Conservation (phyloP, 2,113 vertebrate species). For the Artemisiospiza belli region DNA sequence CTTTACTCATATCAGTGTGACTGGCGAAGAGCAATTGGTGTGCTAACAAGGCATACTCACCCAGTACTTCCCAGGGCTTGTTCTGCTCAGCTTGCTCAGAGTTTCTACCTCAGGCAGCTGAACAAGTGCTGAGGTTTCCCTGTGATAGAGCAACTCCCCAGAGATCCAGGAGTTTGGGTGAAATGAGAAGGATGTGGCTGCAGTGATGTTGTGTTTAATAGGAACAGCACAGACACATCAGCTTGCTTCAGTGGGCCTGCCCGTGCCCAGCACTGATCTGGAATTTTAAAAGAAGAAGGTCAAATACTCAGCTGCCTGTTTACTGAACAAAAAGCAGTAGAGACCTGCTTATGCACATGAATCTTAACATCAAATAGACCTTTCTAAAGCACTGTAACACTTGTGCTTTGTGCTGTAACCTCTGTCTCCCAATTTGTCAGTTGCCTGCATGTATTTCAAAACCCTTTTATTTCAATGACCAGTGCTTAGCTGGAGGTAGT, state of each 20-base stretch:
- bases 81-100: background rate
- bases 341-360: background rate
- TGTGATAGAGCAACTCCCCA: background rate
- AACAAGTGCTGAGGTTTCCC: background rate
- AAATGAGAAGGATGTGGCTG: background rate
- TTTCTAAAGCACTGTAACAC: background rate
- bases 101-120: background rate
- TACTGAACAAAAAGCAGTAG: background rate
- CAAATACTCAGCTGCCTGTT: background rate
- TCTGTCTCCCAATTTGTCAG: background rate
- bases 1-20: conserved; percentile 22
- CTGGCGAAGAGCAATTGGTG: background rate
- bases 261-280: background rate
- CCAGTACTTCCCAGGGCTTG: background rate
- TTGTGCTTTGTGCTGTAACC: background rate
- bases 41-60: background rate
- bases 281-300: background rate
- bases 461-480: background rate
- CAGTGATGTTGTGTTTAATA: background rate
- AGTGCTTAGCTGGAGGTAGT: background rate
- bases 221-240: background rate
- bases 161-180: background rate
- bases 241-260: background rate
- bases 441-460: background rate
- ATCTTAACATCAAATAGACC: background rate